phyloP scores from a whole-genome alignment of 2,888 invertebrate genomes.

The Kryphioiulus occultus region DNA sequence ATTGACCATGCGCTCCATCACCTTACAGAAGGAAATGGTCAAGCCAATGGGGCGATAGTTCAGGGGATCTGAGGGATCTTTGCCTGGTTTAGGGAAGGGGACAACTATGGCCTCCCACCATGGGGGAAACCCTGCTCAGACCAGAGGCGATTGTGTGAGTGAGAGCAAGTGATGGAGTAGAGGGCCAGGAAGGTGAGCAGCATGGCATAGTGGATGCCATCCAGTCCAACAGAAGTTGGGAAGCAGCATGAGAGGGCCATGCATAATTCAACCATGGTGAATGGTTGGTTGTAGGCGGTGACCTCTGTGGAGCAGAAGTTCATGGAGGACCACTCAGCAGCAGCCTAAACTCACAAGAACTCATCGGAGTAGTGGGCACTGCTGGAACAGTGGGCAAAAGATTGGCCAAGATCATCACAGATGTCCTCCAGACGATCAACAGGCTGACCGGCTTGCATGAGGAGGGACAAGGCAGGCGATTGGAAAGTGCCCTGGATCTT shows the following conservation, averaged over 20 bases:
- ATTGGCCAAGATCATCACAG: not conserved
- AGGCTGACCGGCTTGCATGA: not conserved
- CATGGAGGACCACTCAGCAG: not conserved
- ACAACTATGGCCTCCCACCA: slow-evolving; percentile 31
- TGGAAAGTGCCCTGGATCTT: not conserved
- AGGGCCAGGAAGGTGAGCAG: not conserved
- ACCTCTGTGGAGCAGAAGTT: not conserved
- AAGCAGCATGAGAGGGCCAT: not conserved
- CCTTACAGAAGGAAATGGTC: slow-evolving; percentile 43
- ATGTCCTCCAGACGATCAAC: not conserved
- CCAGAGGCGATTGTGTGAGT: not conserved
- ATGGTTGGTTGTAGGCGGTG: not conserved
- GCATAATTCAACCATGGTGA: not conserved
- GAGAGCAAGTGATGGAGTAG: not conserved
- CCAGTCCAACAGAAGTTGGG: not conserved
- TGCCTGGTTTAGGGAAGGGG: slow-evolving; percentile 20
- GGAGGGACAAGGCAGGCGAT: not conserved
- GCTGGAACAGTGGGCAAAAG: not conserved
- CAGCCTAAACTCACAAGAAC: not conserved
- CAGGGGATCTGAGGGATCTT: not conserved
- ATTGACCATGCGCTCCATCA: slow-evolving; percentile 37
- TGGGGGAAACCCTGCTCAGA: not conserved
- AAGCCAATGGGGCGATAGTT: slow-evolving; percentile 1
- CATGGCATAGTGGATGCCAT: not conserved
- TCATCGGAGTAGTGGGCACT: not conserved